A percentile compares a stretch with the other conserved stretches of the same genome.
These are phyloP conservation scores for Ivindomyrus marchei DNA, from an alignment of 2,113 vertebrate genomes.

Conservation along the genomic window DNA sequence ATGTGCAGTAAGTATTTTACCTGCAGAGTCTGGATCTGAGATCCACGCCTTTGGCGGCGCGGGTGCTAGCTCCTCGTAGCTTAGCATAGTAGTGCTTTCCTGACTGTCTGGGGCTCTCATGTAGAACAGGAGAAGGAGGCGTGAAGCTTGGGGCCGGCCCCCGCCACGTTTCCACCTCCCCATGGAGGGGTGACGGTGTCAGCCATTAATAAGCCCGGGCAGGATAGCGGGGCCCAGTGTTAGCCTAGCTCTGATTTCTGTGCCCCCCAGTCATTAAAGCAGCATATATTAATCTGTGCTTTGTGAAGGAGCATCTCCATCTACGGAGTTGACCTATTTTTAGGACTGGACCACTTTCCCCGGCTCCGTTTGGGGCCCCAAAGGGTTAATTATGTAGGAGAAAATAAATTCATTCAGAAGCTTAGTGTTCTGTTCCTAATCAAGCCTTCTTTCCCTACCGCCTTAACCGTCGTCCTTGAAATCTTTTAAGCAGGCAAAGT, in stretches of 20 bases:
- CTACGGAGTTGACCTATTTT: not conserved
- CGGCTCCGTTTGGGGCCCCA: not conserved
- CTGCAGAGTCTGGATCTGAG: not conserved
- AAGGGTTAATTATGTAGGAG: slow-evolving; percentile 7
- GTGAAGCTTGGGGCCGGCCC: not conserved
- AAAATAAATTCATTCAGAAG: not conserved
- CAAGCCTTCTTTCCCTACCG: not conserved
- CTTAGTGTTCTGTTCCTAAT: not conserved
- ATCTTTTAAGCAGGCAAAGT: not conserved
- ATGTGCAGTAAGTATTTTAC: not conserved
- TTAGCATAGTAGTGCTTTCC: not conserved
- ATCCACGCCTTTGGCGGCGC: not conserved
- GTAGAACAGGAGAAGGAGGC: not conserved
- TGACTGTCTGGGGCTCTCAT: not conserved
- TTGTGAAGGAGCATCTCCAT: not conserved
- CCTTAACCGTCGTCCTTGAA: not conserved
- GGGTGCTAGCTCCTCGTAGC: not conserved
- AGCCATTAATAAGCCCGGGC: not conserved
- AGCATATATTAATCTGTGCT: not conserved
- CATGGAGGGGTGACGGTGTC: not conserved
- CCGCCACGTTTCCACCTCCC: not conserved
- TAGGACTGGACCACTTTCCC: not conserved
- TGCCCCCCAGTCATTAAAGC: not conserved
- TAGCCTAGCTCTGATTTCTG: not conserved
- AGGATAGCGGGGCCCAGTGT: not conserved